phyloP scores from a whole-genome alignment of 2,797 vertebrate species.

The Ispidina lecontei region DNA sequence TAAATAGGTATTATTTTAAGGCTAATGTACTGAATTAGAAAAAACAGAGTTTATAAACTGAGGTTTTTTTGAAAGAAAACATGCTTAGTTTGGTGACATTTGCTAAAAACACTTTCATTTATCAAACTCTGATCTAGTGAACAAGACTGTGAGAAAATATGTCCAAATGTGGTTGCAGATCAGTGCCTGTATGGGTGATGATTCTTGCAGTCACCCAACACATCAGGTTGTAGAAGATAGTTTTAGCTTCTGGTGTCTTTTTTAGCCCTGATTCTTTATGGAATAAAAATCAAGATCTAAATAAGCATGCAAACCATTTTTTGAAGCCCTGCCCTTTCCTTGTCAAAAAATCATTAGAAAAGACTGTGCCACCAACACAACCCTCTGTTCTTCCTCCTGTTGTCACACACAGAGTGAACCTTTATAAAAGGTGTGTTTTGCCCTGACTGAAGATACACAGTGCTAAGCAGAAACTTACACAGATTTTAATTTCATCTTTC shows the following conservation, averaged over 20 bases:
- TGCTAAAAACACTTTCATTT: conserved; percentile 4
- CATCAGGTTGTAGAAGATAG: neutral
- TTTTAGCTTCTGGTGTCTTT: neutral
- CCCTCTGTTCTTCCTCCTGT: neutral
- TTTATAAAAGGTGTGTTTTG: neutral
- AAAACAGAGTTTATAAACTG: conserved; percentile 33
- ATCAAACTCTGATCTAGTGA: neutral
- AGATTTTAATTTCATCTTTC: conserved; percentile 26
- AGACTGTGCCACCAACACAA: neutral
- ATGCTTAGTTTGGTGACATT: neutral
- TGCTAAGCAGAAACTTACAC: conserved; percentile 3
- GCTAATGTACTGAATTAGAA: conserved; percentile 10
- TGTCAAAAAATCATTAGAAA: neutral
- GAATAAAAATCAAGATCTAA: conserved; percentile 1
- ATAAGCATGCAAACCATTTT: neutral
- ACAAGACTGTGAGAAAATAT: neutral
- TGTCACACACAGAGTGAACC: neutral
- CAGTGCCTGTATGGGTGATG: accelerated
- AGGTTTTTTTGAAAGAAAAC: conserved; percentile 39
- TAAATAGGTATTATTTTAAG: conserved; percentile 51
- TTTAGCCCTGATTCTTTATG: neutral
- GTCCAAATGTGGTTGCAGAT: neutral
- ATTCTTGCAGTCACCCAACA: neutral
- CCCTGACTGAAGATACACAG: neutral
- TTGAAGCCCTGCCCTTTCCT: neutral